phyloP scores from a whole-genome alignment of 2,888 invertebrate species.

The Polyploca ridens region DNA sequence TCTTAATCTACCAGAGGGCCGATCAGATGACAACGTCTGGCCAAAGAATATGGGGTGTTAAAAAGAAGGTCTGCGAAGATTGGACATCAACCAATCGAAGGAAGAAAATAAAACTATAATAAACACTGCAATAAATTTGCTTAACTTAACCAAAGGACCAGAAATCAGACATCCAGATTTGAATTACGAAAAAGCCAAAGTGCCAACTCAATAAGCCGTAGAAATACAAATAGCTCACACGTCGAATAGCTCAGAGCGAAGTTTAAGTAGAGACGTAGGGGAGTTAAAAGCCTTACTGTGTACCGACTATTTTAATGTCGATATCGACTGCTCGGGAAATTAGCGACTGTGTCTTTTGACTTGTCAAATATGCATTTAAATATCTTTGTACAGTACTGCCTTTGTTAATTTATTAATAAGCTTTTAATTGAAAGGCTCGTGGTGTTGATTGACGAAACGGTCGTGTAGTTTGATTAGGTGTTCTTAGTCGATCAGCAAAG shows the following conservation, averaged over 20 bases:
- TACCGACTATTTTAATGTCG: slow-evolving; percentile 15
- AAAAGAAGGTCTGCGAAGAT: too few species aligned
- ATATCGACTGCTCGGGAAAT: slow-evolving; percentile 13
- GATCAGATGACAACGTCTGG: too few species aligned
- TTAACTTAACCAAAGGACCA: neutral
- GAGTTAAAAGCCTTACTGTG: slow-evolving; percentile 17
- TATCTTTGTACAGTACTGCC: neutral
- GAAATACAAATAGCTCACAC: slow-evolving; percentile 15
- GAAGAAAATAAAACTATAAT: too few species aligned
- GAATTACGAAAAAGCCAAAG: neutral
- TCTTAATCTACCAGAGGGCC: too few species aligned
- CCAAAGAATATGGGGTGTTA: too few species aligned
- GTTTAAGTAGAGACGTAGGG: slow-evolving; percentile 10
- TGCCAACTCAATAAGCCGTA: neutral
- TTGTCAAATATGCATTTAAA: neutral
- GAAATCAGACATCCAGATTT: neutral
- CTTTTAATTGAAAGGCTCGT: too few species aligned
- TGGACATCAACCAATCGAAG: too few species aligned
- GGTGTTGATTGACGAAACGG: too few species aligned
- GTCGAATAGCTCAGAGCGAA: slow-evolving; percentile 3
- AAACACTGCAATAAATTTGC: too few species aligned
- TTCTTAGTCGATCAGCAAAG: too few species aligned
- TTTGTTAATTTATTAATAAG: neutral
- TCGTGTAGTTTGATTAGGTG: too few species aligned
- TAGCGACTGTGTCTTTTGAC: slow-evolving; percentile 1